These are phyloP conservation scores for Etheostoma cragini DNA, from an alignment of 2,113 vertebrate genomes.

Conservation along the genomic window DNA sequence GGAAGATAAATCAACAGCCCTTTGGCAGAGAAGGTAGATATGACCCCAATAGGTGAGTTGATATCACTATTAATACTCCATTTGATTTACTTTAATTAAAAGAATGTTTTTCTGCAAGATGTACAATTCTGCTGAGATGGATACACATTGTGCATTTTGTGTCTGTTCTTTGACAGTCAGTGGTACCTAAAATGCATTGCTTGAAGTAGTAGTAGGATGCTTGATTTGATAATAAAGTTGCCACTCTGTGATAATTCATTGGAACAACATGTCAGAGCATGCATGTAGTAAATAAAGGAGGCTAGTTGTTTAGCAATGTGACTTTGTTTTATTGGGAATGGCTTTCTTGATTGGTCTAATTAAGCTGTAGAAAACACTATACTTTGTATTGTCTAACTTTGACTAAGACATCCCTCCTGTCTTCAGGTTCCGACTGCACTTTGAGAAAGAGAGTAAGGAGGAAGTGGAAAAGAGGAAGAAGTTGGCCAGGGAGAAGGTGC, in stretches of 20 bases:
- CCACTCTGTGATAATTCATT: not conserved
- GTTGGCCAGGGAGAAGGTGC: constrained; percentile 84
- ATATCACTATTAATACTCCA: not conserved
- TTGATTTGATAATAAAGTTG: not conserved
- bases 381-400: not conserved
- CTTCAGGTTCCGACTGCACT: constrained; percentile 89
- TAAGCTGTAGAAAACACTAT: not conserved
- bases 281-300: not conserved
- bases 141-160: not conserved
- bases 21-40: constrained; percentile 81
- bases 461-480: constrained; percentile 91
- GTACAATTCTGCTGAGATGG: not conserved
- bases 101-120: not conserved
- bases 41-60: constrained; percentile 89
- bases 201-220: not conserved
- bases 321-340: not conserved
- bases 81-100: not conserved
- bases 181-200: not conserved
- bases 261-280: not conserved
- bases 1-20: constrained; percentile 90
- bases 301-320: not conserved
- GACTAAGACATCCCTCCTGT: not conserved
- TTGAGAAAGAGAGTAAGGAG: constrained; percentile 90
- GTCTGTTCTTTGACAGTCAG: not conserved
- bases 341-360: not conserved